phyloP scores from a whole-genome alignment of 2,797 vertebrate genomes.

The Danionella dracula region DNA sequence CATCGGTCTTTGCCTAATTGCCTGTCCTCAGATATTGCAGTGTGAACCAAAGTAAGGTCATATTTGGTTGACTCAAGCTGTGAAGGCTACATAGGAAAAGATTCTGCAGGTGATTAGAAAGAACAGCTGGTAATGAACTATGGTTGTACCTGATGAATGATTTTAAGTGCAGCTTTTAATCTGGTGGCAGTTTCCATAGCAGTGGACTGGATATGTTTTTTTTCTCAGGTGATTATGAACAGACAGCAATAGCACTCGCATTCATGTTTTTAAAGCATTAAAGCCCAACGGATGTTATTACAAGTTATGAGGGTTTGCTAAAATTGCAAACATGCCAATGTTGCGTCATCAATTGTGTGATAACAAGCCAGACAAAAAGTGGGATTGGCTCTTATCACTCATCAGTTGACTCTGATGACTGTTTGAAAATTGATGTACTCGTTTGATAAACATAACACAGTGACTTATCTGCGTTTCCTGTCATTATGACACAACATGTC shows the following conservation, averaged over 20 bases:
- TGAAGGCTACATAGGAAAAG: background rate
- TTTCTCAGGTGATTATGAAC: background rate
- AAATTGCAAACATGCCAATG: background rate
- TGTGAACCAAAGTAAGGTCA: background rate
- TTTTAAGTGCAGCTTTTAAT: conserved; percentile 6
- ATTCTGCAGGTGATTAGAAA: background rate
- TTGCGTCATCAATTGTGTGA: conserved; percentile 6
- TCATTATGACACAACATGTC: too few relatives aligned
- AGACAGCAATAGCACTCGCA: background rate
- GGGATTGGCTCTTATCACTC: conserved; percentile 1
- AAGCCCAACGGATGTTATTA: background rate
- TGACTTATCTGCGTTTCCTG: background rate
- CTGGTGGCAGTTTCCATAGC: conserved; percentile 4
- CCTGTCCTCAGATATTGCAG: background rate
- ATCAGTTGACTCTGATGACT: conserved; percentile 9
- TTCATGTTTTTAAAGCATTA: background rate
- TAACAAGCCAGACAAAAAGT: conserved; percentile 1
- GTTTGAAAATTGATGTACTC: background rate
- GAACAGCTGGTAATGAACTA: conserved; percentile 8
- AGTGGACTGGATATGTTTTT: too few relatives aligned
- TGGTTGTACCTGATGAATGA: background rate
- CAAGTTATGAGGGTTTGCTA: background rate
- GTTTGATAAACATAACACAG: background rate
- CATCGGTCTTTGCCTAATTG: background rate
- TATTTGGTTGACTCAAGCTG: background rate